Conservation (phyloP, 2,797 vertebrate genomes). For the Tapirus indicus region DNA sequence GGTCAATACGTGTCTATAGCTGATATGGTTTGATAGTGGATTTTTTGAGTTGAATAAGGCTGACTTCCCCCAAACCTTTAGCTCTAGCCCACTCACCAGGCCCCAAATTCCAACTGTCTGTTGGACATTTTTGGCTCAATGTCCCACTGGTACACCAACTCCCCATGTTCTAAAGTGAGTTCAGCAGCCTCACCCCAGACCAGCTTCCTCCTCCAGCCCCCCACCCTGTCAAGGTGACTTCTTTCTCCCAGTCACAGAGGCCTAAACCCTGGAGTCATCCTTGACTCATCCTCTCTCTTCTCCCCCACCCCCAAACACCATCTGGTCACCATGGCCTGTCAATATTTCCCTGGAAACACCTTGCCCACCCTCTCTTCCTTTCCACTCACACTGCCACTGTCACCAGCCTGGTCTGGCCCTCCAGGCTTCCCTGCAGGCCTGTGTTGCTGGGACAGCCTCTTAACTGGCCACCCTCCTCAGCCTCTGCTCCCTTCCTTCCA, state of each 20-base stretch:
- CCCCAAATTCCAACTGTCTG: not conserved
- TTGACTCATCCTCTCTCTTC: conserved; percentile 37
- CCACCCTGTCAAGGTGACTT: not conserved
- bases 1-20: not conserved
- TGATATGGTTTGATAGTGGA: not conserved
- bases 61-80: not conserved
- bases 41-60: not conserved
- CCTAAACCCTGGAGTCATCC: not conserved
- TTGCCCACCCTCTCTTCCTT: not conserved
- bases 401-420: not conserved
- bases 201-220: not conserved
- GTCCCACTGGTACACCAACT: not conserved
- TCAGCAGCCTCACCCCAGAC: not conserved
- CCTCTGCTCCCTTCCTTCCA: not conserved
- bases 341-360: conserved; percentile 53
- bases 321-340: conserved; percentile 7
- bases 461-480: not conserved
- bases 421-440: not conserved
- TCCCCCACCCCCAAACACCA: not conserved
- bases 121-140: not conserved
- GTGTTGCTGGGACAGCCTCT: not conserved
- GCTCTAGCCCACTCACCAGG: not conserved
- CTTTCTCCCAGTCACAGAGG: not conserved
- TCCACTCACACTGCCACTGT: not conserved
- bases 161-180: not conserved